phyloP scores from a whole-genome alignment of 2,797 vertebrate species.

The Hylomyscus alleni region DNA sequence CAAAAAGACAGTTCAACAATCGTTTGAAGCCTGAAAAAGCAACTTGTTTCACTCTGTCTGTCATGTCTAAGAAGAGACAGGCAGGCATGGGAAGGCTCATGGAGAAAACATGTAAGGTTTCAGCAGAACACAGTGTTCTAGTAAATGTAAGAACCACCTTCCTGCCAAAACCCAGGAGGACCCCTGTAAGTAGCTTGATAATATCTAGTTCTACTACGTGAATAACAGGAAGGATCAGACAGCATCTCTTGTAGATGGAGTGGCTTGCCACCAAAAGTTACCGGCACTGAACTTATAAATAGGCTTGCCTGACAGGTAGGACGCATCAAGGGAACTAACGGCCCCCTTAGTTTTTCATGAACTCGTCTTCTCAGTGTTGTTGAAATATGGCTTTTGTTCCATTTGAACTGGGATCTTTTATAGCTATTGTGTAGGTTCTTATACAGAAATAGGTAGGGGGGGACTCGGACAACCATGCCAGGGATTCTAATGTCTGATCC shows the following conservation, averaged over 20 bases:
- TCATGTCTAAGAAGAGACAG: background rate
- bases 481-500: background rate
- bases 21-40: slow-evolving; percentile 66
- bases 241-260: background rate
- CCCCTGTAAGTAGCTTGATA: background rate
- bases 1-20: slow-evolving; percentile 20
- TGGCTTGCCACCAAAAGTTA: slow-evolving; percentile 9
- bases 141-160: background rate
- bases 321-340: background rate
- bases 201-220: fast-evolving
- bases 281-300: background rate
- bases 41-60: slow-evolving; percentile 60
- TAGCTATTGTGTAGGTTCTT: background rate
- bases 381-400: background rate
- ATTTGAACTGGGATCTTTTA: background rate
- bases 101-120: slow-evolving; percentile 37
- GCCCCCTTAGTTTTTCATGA: background rate
- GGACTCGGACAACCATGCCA: background rate
- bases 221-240: background rate
- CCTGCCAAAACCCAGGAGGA: background rate
- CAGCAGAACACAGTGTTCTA: background rate
- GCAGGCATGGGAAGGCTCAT: background rate
- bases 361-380: background rate
- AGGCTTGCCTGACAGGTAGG: background rate
- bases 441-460: background rate